Evolutionary conservation across 2,797 vertebrate genomes (phyloP).

Genomic region (Dermochelys coriacea): DNA sequence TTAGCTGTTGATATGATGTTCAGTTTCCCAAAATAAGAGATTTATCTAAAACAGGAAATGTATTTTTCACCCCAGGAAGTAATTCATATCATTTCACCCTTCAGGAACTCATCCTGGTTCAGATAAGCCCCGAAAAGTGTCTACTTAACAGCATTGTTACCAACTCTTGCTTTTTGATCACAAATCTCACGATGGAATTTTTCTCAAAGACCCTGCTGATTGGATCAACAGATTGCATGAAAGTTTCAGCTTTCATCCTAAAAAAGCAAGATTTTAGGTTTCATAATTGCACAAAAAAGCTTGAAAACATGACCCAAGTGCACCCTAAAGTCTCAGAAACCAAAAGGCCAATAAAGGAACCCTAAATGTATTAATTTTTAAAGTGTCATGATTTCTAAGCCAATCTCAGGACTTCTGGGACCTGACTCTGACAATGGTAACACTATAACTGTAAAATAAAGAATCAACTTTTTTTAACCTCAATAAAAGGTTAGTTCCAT

Average conservation of each 20-base stretch:
- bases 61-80: neutral
- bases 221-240: neutral
- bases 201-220: neutral
- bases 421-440: neutral
- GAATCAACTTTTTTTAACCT: neutral
- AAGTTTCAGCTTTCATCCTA: neutral
- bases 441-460: accelerated
- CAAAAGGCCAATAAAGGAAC: neutral
- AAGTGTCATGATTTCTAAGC: neutral
- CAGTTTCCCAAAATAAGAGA: neutral
- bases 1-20: neutral
- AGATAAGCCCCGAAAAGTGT: neutral
- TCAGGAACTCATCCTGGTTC: too few species aligned
- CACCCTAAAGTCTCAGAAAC: accelerated
- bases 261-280: neutral
- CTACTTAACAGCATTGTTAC: neutral
- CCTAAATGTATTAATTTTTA: neutral
- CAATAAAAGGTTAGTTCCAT: neutral
- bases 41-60: neutral
- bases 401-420: neutral
- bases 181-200: neutral
- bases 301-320: neutral
- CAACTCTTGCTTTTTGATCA: neutral
- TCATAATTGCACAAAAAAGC: neutral
- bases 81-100: neutral